Evolutionary conservation across 1,140 invertebrate species (phyloP), one percentile per base, ranked within the genome.

Genomic region (Calosoma granatense): DNA sequence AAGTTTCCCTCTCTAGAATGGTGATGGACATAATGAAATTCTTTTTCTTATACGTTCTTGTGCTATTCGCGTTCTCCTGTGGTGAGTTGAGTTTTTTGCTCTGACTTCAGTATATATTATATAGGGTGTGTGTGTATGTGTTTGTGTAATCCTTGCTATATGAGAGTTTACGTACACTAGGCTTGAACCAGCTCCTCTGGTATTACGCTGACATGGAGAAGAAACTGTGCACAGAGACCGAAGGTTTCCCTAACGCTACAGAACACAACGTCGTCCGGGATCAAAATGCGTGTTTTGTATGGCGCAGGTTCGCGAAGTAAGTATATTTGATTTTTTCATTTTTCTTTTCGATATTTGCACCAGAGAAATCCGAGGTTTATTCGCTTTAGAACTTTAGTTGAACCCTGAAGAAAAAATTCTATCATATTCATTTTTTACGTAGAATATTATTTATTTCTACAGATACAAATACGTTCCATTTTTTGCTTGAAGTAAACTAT

Each of bases 21-120:
- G 92, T 98, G 56, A 88, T 96, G 78, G 95, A 98, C 72, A 97
- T 98, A 52, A 87, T 97, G 77, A 97, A 97, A 73, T 98, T 97
- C 74, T 92, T 94, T 72, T 92, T 96, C 64, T 80, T 98, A 54
- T 97, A 94, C 72, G 85, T 95, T 30, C 78, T 98, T 19, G 94
- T 97, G 0, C 80, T 97, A n/a, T 97, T 98, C 72, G 94, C 95
- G 12, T 98, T 98, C 73, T 96, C 89, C 3, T 98, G 90, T 76
- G 96, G 96, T 92, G 70, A 81, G 81, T 80, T 53, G 22, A 41
- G 30, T 20, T 15, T 36, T 36, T 36, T 36, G 6, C n/a, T 36
- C 6, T 6, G 26, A n/a, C 26, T 36, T 36, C 6, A n/a, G 6
- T 36, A 36, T 36, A 9, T 36, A 6, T 36, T 36, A 9, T 36